Evolutionary conservation across 2,113 vertebrate species (phyloP), one percentile per base, ranked within the genome.

Genomic region (Leucopsar rothschildi): DNA sequence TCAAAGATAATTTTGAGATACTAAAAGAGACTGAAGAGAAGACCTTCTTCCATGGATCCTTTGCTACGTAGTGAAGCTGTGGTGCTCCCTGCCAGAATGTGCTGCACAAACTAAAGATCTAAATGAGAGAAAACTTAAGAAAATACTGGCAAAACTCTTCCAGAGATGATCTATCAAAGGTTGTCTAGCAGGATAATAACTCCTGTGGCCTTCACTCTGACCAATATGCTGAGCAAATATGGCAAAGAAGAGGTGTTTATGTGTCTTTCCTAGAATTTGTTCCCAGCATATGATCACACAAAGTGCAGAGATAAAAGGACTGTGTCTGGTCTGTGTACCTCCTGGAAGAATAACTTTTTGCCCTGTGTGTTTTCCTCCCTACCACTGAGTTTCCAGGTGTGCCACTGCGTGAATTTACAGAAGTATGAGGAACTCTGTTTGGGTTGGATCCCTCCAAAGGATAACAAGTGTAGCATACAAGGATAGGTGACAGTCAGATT

Each of bases 51-150:
- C 28, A 29, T 5, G 27, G 50, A 44, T 72, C 40, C 20, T 33
- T 9, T 2, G 1, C 29, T 75, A 31, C 24, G 12, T 2, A 60
- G 39, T 0, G 3, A 82, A 72, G 55, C 49, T 6, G 1, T 18
- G 65, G 13, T 69, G 6, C 45, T 90, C 75, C 61, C n/a, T 49
- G 37, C 20, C 75, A 72, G 64, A 53, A 77, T 35, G 24, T 13
- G 29, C n/a, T 72, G 66, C 81, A 40, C 40, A 57, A n/a, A 55
- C 16, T 14, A 3, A 69, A 88, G 42, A 21, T 21, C 19, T 52
- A 47, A 79, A 75, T 20, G 49, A 47, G 21, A 72, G 24, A 64
- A 75, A 82, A 3, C 28, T 66, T 44, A 15, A 35, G 39, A 39
- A 40, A 6, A 6, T 2, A 9, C 19, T 50, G 3, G 31, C 14